Evolutionary conservation across 2,113 vertebrate species (phyloP).

Genomic region (Edolisoma coerulescens): DNA sequence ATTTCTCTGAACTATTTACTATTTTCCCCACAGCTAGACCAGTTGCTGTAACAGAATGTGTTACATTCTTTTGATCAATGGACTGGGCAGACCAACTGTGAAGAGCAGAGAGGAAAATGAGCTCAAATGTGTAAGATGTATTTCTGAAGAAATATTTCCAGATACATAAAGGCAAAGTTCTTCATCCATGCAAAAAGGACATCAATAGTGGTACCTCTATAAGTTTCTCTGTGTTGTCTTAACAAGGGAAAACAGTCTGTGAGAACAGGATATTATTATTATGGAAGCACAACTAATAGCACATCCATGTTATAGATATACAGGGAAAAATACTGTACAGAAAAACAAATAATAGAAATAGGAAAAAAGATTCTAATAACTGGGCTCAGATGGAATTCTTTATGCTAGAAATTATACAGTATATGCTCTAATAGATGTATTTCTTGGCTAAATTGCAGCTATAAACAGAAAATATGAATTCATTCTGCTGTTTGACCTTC

Average conservation of each 20-base stretch:
- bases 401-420: background rate
- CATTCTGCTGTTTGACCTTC: background rate
- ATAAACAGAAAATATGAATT: background rate
- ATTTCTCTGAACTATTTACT: background rate
- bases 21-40: background rate
- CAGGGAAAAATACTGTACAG: background rate
- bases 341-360: background rate
- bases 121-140: background rate
- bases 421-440: background rate
- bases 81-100: background rate
- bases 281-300: background rate
- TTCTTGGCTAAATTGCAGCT: constrained; percentile 3
- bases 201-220: background rate
- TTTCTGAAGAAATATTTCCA: background rate
- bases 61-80: background rate
- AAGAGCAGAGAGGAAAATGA: background rate
- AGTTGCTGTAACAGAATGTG: background rate
- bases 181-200: background rate
- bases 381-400: background rate
- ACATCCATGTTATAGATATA: background rate
- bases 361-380: background rate
- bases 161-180: background rate
- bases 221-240: background rate
- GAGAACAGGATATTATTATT: background rate
- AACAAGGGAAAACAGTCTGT: background rate